Conservation (phyloP, 2,888 invertebrate genomes). For the Synanthedon formicaeformis region DNA sequence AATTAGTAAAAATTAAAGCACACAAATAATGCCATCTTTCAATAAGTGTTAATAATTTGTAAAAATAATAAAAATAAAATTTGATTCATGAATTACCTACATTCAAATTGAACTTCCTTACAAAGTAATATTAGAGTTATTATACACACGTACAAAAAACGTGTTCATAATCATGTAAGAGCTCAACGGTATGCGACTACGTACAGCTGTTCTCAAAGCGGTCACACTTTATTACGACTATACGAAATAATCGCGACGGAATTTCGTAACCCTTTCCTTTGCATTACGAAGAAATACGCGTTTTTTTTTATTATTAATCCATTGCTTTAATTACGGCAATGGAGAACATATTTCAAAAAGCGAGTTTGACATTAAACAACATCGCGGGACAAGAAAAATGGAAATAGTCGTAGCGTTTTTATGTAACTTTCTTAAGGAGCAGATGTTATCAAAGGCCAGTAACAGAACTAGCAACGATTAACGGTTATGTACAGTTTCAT, state of each 20-base stretch:
- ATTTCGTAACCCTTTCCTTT: neutral
- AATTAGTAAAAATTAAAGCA: too few species aligned
- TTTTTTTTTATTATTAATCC: neutral
- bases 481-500: constrained; percentile 29
- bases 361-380: neutral
- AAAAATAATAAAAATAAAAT: too few species aligned
- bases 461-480: constrained; percentile 27
- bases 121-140: too few species aligned
- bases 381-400: constrained; percentile 22
- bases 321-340: neutral
- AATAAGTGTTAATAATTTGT: too few species aligned
- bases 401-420: constrained; percentile 25
- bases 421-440: constrained; percentile 40
- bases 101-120: too few species aligned
- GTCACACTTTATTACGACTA: too few species aligned
- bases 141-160: too few species aligned
- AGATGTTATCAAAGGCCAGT: constrained; percentile 53
- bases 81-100: too few species aligned
- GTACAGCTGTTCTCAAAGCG: too few species aligned
- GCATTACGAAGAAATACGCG: neutral
- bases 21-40: too few species aligned
- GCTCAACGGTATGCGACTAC: too few species aligned
- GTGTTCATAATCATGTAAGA: too few species aligned
- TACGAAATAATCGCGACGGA: neutral
- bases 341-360: neutral